Conservation (phyloP, 2,888 invertebrate genomes). For the Elmis aenea region DNA sequence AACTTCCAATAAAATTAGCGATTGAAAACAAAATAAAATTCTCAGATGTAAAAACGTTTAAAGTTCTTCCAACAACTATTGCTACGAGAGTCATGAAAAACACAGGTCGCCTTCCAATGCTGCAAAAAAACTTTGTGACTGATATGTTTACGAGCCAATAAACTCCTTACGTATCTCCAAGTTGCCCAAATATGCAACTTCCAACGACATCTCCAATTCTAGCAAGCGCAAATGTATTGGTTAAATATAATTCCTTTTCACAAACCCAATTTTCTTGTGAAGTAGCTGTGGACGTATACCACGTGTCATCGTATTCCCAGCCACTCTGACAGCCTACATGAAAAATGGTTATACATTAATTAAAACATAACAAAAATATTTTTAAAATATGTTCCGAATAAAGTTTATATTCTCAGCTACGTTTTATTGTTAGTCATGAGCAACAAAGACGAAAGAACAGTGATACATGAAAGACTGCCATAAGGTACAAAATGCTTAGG, state of each 20-base stretch:
- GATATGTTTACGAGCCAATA: conserved; percentile 4
- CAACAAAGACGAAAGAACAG: too few relatives aligned
- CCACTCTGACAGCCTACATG: conserved; percentile 49
- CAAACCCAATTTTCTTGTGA: conserved; percentile 56
- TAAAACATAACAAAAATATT: too few relatives aligned
- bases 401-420: too few relatives aligned
- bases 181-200: conserved; percentile 53
- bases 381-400: too few relatives aligned
- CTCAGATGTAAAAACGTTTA: conserved; percentile 42
- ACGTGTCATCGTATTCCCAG: conserved; percentile 53
- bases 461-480: too few relatives aligned
- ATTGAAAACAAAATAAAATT: conserved; percentile 46
- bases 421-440: too few relatives aligned
- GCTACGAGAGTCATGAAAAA: conserved; percentile 49
- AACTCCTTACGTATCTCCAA: conserved; percentile 56
- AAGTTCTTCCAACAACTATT: conserved; percentile 43
- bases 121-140: conserved; percentile 27
- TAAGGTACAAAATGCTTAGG: too few relatives aligned
- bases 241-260: conserved; percentile 49
- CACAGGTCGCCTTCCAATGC: conserved; percentile 50
- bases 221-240: conserved; percentile 51
- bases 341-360: too few relatives aligned
- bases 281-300: conserved; percentile 50
- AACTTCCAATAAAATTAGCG: conserved; percentile 45
- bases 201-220: conserved; percentile 54